These are phyloP conservation scores for Gavia stellata DNA, from an alignment of 2,113 vertebrate species.

Conservation along the genomic window DNA sequence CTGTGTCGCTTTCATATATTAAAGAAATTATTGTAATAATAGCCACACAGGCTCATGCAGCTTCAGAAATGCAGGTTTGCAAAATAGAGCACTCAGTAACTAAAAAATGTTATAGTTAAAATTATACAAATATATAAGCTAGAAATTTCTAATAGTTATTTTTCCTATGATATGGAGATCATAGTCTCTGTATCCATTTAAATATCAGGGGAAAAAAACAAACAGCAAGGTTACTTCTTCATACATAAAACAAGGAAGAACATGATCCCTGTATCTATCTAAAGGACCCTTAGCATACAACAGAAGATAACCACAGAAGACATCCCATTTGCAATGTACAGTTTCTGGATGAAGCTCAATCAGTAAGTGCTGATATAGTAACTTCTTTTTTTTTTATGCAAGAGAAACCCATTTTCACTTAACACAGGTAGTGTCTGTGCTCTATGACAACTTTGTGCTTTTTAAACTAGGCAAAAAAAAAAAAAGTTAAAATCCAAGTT, in stretches of 20 bases:
- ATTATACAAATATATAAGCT: background rate
- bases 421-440: background rate
- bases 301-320: background rate
- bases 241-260: background rate
- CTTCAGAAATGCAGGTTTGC: background rate
- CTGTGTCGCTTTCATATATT: background rate
- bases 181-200: accelerated
- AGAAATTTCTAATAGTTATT: background rate
- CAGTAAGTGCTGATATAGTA: background rate
- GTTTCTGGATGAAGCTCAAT: background rate
- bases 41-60: background rate
- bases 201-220: background rate
- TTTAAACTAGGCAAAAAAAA: background rate
- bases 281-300: background rate
- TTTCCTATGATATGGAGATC: background rate
- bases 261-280: background rate
- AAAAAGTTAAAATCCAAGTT: background rate
- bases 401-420: background rate
- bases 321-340: background rate
- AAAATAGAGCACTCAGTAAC: background rate
- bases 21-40: background rate
- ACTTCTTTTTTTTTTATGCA: background rate
- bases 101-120: background rate
- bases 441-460: background rate
- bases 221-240: background rate